These are phyloP conservation scores for Homarus gammarus DNA, from an alignment of 2,888 invertebrate species.

Conservation along the genomic window DNA sequence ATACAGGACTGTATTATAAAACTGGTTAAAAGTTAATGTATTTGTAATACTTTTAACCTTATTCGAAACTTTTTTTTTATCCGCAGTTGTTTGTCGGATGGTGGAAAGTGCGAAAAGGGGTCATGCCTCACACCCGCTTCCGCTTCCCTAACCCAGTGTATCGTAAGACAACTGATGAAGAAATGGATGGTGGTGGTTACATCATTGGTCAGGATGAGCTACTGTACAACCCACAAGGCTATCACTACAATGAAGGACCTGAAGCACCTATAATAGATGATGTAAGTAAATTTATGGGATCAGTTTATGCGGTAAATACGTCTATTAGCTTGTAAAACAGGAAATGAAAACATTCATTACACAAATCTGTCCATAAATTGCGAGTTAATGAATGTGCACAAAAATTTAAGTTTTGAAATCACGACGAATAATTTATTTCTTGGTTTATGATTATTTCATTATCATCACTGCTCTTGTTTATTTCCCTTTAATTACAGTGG, in stretches of 20 bases:
- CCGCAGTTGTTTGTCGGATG: slow-evolving; percentile 83
- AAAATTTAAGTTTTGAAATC: too few relatives aligned
- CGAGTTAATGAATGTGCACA: too few relatives aligned
- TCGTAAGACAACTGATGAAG: slow-evolving; percentile 95
- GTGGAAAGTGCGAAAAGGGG: slow-evolving; percentile 85
- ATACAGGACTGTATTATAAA: not conserved
- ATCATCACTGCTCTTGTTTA: too few relatives aligned
- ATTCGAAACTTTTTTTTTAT: not conserved
- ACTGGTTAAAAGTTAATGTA: not conserved
- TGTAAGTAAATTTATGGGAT: slow-evolving; percentile 52
- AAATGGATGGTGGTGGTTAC: slow-evolving; percentile 56
- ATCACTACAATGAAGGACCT: slow-evolving; percentile 34
- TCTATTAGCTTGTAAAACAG: too few relatives aligned
- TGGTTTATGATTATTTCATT: too few relatives aligned
- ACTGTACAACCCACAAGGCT: slow-evolving; percentile 46
- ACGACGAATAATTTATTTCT: too few relatives aligned
- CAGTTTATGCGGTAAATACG: too few relatives aligned
- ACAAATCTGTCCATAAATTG: too few relatives aligned
- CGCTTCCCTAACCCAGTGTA: slow-evolving; percentile 99
- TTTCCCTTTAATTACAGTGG: too few relatives aligned
- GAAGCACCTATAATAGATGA: slow-evolving; percentile 41
- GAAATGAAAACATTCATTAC: too few relatives aligned
- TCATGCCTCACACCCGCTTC: slow-evolving; percentile 94
- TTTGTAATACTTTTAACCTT: too few relatives aligned
- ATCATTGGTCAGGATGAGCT: slow-evolving; percentile 57